Evolutionary conservation across 2,888 invertebrate species (phyloP).

Genomic region (Drosophila lacicola): DNA sequence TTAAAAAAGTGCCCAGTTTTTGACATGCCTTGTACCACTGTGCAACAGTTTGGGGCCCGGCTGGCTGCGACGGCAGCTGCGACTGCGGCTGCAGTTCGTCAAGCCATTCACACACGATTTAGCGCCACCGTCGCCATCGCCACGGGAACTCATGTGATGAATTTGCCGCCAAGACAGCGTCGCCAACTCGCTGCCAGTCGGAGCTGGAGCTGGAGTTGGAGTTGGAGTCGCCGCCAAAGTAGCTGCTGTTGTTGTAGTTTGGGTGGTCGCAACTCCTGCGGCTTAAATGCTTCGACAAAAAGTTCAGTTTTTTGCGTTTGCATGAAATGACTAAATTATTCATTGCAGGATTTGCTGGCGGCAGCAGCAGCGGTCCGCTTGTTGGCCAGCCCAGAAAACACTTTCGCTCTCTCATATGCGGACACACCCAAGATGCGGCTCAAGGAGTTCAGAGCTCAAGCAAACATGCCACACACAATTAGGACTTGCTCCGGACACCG

Average conservation of each 20-base stretch:
- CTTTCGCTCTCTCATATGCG: conserved; percentile 66
- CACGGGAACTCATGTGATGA: conserved; percentile 76
- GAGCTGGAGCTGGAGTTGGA: background rate
- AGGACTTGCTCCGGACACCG: conserved; percentile 29
- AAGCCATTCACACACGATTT: conserved; percentile 78
- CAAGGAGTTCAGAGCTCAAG: conserved; percentile 57
- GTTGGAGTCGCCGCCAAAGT: conserved; percentile 9
- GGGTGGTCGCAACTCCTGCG: conserved; percentile 80
- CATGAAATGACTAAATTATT: conserved; percentile 78
- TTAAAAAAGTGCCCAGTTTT: background rate
- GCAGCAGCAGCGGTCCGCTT: conserved; percentile 1
- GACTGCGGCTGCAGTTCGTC: conserved; percentile 68
- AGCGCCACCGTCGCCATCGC: conserved; percentile 62
- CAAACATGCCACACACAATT: conserved; percentile 70
- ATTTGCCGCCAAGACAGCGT: conserved; percentile 76
- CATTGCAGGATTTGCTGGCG: conserved; percentile 74
- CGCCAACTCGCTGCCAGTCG: conserved; percentile 26
- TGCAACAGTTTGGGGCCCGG: conserved; percentile 30
- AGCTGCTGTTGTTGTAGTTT: conserved; percentile 22
- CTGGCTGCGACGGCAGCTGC: conserved; percentile 8
- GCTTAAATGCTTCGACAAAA: conserved; percentile 69
- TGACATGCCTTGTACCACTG: conserved; percentile 22
- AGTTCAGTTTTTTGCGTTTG: conserved; percentile 63
- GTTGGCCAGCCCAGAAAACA: conserved; percentile 55
- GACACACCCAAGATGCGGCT: conserved; percentile 38